Evolutionary conservation across 2,797 vertebrate genomes (phyloP).

Genomic region (Agapornis canus): DNA sequence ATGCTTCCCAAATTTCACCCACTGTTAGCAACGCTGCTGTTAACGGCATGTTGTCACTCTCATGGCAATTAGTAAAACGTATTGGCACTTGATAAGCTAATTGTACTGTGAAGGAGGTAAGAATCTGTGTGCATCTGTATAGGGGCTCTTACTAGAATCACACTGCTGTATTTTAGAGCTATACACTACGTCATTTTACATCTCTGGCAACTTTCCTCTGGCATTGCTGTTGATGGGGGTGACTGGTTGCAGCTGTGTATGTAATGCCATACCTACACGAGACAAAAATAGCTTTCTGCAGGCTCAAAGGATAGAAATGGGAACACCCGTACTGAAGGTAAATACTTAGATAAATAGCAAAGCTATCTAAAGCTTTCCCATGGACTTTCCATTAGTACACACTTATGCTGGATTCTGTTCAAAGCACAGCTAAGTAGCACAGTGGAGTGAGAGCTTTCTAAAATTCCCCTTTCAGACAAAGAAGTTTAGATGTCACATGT

Average conservation of each 20-base stretch:
- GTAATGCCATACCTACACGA: not conserved
- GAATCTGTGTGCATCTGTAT: not conserved
- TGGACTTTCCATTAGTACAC: not conserved
- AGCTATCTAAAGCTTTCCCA: not conserved
- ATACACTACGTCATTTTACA: accelerated
- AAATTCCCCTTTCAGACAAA: conserved; percentile 18
- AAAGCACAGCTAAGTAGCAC: conserved; percentile 12
- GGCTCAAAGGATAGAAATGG: not conserved
- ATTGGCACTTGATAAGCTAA: not conserved
- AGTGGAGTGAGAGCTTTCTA: not conserved
- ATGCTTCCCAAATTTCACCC: not conserved
- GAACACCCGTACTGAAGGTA: not conserved
- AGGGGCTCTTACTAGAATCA: not conserved
- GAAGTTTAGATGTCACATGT: conserved; percentile 33
- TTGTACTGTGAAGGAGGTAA: not conserved
- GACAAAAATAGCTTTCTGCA: not conserved
- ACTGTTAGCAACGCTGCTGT: not conserved
- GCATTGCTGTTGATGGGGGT: not conserved
- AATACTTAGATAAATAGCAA: conserved; percentile 1
- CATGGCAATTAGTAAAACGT: not conserved
- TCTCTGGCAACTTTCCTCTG: not conserved
- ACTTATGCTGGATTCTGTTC: not conserved
- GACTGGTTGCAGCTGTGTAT: not conserved
- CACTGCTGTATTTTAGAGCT: accelerated
- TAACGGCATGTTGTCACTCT: not conserved